Evolutionary conservation across 1,140 invertebrate genomes (phyloP).

Genomic region (Drosophila athabasca): DNA sequence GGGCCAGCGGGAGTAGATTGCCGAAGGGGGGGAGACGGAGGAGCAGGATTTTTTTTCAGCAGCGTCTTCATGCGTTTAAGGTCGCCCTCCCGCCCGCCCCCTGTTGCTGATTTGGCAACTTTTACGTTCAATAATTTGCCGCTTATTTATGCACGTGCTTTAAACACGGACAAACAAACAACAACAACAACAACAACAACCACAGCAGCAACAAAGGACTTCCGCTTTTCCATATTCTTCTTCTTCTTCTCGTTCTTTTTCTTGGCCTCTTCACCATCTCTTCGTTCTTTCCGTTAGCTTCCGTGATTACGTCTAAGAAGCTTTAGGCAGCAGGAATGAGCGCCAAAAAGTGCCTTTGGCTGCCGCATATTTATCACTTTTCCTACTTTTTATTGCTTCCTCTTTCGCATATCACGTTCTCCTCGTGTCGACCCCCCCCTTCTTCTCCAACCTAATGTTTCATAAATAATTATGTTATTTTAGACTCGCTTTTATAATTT

Average conservation of each 20-base stretch:
- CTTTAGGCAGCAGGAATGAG: not conserved
- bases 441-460: not conserved
- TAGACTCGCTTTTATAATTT: conserved; percentile 33
- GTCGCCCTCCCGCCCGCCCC: conserved; percentile 12
- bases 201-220: conserved; percentile 58
- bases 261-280: conserved; percentile 1
- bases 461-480: conserved; percentile 82
- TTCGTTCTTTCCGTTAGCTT: conserved; percentile 25
- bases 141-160: conserved; percentile 66
- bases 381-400: conserved; percentile 63
- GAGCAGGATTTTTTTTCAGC: no score
- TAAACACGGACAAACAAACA: conserved; percentile 28
- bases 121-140: conserved; percentile 74
- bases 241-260: conserved; percentile 7
- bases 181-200: conserved; percentile 58
- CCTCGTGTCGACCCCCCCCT: conserved; percentile 5
- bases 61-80: not conserved
- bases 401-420: conserved; percentile 40
- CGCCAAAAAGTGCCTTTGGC: no score
- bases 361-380: conserved; percentile 54
- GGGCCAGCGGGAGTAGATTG: not conserved
- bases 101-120: conserved; percentile 63
- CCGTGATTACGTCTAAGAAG: conserved; percentile 30
- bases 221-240: conserved; percentile 38
- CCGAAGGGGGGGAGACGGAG: no score